These are phyloP conservation scores for Heteromyza rotundicornis DNA, from an alignment of 2,888 invertebrate genomes.

Conservation along the genomic window DNA sequence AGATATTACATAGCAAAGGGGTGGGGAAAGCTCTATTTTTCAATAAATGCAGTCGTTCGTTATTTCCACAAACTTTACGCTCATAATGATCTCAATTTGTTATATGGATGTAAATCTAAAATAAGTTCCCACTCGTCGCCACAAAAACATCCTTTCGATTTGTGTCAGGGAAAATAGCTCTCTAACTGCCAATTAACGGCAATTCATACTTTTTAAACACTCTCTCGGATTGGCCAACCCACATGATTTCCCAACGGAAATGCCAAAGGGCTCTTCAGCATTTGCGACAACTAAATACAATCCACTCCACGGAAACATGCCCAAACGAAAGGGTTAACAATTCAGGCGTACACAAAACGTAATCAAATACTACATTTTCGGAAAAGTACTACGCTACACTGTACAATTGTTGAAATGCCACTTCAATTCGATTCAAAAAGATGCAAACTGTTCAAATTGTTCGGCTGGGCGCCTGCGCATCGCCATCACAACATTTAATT, in stretches of 20 bases:
- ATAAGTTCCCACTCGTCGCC: background rate
- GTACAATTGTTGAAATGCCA: conserved; percentile 47
- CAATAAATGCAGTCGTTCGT: no score
- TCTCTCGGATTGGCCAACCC: background rate
- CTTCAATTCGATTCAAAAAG: conserved; percentile 31
- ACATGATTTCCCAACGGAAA: background rate
- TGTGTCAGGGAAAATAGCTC: background rate
- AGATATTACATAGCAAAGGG: no score
- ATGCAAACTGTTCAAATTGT: conserved; percentile 32
- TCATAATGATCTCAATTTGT: background rate
- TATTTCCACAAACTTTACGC: no score
- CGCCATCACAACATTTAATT: conserved; percentile 1
- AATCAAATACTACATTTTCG: conserved; percentile 21
- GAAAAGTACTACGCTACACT: conserved; percentile 39
- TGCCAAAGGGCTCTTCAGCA: conserved; percentile 1
- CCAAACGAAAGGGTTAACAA: conserved; percentile 26
- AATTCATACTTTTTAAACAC: conserved; percentile 31
- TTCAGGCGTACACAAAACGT: conserved; percentile 9
- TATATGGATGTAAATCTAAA: background rate
- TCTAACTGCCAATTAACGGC: conserved; percentile 34
- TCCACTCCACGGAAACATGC: background rate
- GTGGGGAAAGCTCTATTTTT: no score
- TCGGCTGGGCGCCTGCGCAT: conserved; percentile 4
- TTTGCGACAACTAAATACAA: conserved; percentile 11
- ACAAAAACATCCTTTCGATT: background rate